Percentiles rank a stretch among this genome's conserved stretches.
Evolutionary conservation across 2,113 vertebrate species (phyloP).

Genomic region (Python bivittatus): DNA sequence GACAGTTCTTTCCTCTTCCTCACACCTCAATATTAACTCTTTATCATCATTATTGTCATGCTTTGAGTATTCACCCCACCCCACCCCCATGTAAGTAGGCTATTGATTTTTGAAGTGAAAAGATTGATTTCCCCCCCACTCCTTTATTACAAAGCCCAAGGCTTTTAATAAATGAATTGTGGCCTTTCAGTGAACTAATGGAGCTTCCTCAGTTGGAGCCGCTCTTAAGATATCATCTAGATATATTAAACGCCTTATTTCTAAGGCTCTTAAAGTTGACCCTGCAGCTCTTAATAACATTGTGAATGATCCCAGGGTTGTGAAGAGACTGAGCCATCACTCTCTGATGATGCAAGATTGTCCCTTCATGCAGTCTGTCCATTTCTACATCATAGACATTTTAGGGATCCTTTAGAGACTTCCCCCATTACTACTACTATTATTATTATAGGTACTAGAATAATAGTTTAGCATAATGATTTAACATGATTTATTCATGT

Average conservation of each 20-base stretch:
- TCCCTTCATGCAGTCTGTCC: background rate
- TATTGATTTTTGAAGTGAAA: slow-evolving; percentile 34
- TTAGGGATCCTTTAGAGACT: background rate
- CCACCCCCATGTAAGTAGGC: background rate
- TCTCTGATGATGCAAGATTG: background rate
- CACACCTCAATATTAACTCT: slow-evolving; percentile 9
- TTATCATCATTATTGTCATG: slow-evolving; percentile 8
- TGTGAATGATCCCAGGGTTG: background rate
- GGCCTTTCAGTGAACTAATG: slow-evolving; percentile 27
- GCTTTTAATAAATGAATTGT: slow-evolving; percentile 39
- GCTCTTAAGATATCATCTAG: slow-evolving; percentile 12
- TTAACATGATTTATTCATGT: slow-evolving; percentile 16
- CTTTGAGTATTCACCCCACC: background rate
- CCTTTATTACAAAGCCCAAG: slow-evolving; percentile 19
- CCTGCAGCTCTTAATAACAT: background rate
- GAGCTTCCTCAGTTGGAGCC: background rate
- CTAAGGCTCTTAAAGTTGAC: slow-evolving; percentile 11
- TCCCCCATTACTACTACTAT: background rate
- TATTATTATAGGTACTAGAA: background rate
- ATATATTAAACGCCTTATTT: background rate
- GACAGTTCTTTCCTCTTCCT: background rate
- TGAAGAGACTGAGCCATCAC: background rate
- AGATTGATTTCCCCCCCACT: slow-evolving; percentile 35
- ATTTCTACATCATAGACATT: background rate
- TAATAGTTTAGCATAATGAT: slow-evolving; percentile 14